Base-by-base conservation (phyloP, 1,140 invertebrate genomes). In the Heliothis subflexa region DNA sequence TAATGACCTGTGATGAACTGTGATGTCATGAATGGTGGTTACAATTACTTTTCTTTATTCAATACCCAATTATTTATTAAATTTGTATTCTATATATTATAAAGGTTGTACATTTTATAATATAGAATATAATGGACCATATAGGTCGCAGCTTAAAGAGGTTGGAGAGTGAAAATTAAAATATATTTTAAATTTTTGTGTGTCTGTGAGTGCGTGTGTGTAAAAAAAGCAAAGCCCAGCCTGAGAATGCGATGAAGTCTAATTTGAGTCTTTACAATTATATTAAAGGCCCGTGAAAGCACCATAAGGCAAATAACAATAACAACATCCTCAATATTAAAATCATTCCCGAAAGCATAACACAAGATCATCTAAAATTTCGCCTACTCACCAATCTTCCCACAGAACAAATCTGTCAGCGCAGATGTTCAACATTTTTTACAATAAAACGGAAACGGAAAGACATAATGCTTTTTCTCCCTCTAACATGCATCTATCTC, bases 391-490 rank as follows among this genome's bases (percentile, higher is more conserved):
- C 61, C 79, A 81, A 87, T 73, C 80, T 87, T 87, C 84, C 84
- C 83, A 86, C 78, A 79, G 78, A 77, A 73, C 83, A 85, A 85
- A 88, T 88, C 84, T 84, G 85, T 84, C 83, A 81, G 66, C 81
- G 84, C 90, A 92, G 89, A 92, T 92, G 90, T 80, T 89, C 84
- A 74, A 83, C 59, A 81, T 87, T 92, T 91, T 92, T 92, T 91
- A 88, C 85, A 88, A 91, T 80, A 86, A 89, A 89, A 86, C 89
- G 91, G 91, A 92, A 91, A 87, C 91, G 91, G 92, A 91, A 93
- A 93, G 89, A 91, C 88, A 90, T 81, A 85, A n/a, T 81, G 76
- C 78, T 59, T 81, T 77, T 40, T 88, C 86, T 85, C 85, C 14
- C 71, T 91, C 87, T 88, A 82, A 75, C 68, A 79, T 79, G 62